Percentiles rank a stretch among this genome's conserved stretches.
These are phyloP conservation scores for Himalopsyche japonica DNA, from an alignment of 2,888 invertebrate genomes.

Conservation along the genomic window DNA sequence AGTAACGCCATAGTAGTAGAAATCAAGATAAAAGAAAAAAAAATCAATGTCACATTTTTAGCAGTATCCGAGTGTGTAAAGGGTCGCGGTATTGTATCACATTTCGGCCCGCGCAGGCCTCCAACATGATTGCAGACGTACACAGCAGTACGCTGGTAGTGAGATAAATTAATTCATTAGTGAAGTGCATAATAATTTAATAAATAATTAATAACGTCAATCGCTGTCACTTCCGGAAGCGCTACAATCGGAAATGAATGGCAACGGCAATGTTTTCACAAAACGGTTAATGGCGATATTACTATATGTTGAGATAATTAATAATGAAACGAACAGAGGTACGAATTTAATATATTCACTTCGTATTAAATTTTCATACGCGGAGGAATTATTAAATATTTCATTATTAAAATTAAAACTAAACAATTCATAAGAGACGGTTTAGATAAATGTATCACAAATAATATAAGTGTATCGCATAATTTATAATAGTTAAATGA, in stretches of 20 bases:
- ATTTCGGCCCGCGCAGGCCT: too few species aligned
- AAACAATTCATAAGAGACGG: too few species aligned
- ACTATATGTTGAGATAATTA: neutral
- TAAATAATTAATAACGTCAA: constrained; percentile 17
- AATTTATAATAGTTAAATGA: too few species aligned
- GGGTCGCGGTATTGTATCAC: too few species aligned
- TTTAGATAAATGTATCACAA: too few species aligned
- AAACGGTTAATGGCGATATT: neutral
- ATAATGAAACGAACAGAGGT: neutral
- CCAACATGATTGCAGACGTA: neutral
- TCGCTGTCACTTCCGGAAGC: neutral
- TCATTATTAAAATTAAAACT: too few species aligned
- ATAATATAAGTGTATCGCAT: too few species aligned
- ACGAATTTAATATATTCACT: neutral
- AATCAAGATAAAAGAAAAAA: too few species aligned
- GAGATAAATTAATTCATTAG: constrained; percentile 10
- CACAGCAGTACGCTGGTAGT: neutral
- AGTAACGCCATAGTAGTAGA: too few species aligned
- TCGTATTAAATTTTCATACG: neutral
- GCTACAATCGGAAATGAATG: constrained; percentile 1
- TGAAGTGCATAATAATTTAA: constrained; percentile 14
- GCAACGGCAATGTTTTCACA: neutral
- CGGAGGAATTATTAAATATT: too few species aligned
- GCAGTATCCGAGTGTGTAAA: too few species aligned
- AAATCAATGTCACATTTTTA: too few species aligned